Evolutionary conservation across 2,113 vertebrate species (phyloP).

Genomic region (Hydropotes inermis): DNA sequence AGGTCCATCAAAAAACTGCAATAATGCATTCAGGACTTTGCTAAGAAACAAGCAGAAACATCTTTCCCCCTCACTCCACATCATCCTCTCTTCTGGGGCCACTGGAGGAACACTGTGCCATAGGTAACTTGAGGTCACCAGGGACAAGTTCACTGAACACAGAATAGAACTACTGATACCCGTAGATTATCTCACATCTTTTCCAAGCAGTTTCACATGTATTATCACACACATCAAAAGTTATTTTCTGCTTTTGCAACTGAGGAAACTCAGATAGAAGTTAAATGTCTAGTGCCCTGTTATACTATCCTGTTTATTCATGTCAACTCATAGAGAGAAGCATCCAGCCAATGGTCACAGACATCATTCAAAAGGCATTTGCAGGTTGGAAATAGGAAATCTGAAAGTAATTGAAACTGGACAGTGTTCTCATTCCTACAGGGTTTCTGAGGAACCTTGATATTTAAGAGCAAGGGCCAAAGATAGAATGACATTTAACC

Average conservation of each 20-base stretch:
- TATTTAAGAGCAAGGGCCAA: not conserved
- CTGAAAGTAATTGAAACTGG: not conserved
- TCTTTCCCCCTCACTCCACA: not conserved
- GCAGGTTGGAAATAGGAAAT: not conserved
- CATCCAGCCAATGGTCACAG: not conserved
- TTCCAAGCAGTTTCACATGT: not conserved
- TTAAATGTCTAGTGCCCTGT: not conserved
- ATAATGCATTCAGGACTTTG: not conserved
- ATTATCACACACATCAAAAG: not conserved
- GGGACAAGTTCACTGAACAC: not conserved
- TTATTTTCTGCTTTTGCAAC: not conserved
- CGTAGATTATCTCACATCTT: not conserved
- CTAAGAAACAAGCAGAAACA: not conserved
- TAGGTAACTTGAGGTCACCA: not conserved
- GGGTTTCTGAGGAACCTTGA: not conserved
- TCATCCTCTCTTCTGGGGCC: not conserved
- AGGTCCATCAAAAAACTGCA: not conserved
- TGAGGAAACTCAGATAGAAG: not conserved
- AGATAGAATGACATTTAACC: not conserved
- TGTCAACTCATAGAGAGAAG: not conserved
- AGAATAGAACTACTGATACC: not conserved
- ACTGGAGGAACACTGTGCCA: accelerated
- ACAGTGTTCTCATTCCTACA: not conserved
- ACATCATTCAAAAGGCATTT: not conserved
- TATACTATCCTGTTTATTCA: not conserved